Conservation (phyloP, 2,888 invertebrate species). For the Chaetogeoica ovagalla region DNA sequence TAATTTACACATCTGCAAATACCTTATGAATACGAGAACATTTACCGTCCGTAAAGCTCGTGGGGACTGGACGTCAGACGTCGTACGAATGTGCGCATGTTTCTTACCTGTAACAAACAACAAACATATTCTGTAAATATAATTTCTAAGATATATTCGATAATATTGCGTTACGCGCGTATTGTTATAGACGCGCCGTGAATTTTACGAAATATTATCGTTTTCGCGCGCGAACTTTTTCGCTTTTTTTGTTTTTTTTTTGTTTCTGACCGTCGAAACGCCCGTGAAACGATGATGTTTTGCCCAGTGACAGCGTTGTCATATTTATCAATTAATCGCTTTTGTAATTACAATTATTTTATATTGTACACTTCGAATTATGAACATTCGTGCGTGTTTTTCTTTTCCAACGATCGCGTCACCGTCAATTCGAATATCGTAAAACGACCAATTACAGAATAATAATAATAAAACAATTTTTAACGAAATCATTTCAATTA, state of each 20-base stretch:
- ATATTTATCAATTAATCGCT: neutral
- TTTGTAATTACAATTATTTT: neutral
- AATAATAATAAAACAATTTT: no score
- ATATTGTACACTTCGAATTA: neutral
- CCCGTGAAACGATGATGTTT: neutral
- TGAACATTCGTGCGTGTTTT: neutral
- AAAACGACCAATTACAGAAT: neutral
- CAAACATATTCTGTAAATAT: neutral
- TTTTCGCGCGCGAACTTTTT: neutral
- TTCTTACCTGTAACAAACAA: slow-evolving; percentile 20
- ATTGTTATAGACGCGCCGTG: no score
- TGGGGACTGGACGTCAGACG: no score
- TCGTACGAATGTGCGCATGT: neutral
- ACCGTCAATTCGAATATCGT: neutral
- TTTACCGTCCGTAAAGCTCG: no score
- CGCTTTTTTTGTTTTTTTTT: neutral
- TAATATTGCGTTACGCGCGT: no score
- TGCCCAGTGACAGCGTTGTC: neutral
- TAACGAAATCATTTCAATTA: no score
- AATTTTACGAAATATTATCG: neutral
- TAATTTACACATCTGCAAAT: no score
- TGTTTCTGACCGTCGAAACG: neutral
- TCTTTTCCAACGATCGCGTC: slow-evolving; percentile 10
- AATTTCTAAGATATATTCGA: no score
- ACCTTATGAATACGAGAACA: no score